Evolutionary conservation across 2,888 invertebrate genomes (phyloP), one percentile per base, ranked within the genome.

Genomic region (Agonopterix alstromeriana): DNA sequence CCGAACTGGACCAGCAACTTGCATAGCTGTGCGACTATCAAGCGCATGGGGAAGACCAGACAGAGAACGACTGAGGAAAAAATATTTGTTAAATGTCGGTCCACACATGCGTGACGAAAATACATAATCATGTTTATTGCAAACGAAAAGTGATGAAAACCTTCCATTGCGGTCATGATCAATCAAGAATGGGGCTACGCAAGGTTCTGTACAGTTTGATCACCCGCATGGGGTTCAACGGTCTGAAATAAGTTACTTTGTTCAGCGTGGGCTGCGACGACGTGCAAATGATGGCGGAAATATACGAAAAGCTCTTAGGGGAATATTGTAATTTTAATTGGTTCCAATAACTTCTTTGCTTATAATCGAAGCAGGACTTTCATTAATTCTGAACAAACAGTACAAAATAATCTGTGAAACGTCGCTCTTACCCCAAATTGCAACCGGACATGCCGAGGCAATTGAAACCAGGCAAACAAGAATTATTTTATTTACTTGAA

Each of bases 11-110:
- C 47, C 41, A 38, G 35, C 51, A 49, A 51, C 47, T 53, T 55
- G 56, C 51, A 56, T n/a, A 47, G 27, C 42, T 53, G 47, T 52
- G 56, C 54, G 53, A 27, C 27, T 27, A 53, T 57, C 38, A 52
- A 56, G 53, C 51, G 55, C 55, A 52, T 56, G 58, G 55, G 52
- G 55, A 55, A 58, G 53, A 57, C 51, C 48, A 58, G 71, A 78
- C 59, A 71, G 73, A 75, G 78, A 76, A 53, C 61, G 70, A 70
- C 55, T 76, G 77, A 78, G 77, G 79, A 77, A 70, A 76, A 71
- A 52, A 49, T 43, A 49, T 48, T 27, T 47, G 43, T 47, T 48
- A 48, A 45, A 41, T 47, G 47, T 35, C 48, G 48, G 53, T 57
- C 45, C 55, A 57, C 38, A 41, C 36, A 50, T 49, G 48, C 57